Conservation (phyloP, 2,113 vertebrate genomes). For the Solea senegalensis region DNA sequence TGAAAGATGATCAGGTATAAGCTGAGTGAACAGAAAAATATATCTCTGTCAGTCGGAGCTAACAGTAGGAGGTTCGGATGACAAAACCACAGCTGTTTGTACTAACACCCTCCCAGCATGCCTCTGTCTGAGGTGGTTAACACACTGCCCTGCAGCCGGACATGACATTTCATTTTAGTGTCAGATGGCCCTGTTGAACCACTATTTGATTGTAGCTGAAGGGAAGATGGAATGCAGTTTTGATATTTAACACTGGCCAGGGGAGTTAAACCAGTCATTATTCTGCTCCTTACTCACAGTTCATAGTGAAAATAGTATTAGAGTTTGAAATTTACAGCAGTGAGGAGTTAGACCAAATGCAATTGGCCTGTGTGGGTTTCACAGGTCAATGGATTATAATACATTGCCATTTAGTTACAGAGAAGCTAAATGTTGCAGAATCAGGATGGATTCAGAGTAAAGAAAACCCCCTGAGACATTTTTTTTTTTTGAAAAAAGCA, state of each 20-base stretch:
- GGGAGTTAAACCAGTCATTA: conserved; percentile 39
- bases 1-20: conserved; percentile 20
- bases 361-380: conserved; percentile 12
- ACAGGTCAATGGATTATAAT: not conserved
- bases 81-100: conserved; percentile 59
- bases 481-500: not conserved
- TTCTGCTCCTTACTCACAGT: conserved; percentile 30
- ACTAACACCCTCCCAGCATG: conserved; percentile 69
- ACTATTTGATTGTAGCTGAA: conserved; percentile 61
- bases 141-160: conserved; percentile 56
- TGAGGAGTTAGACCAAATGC: conserved; percentile 13
- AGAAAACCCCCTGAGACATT: conserved; percentile 5
- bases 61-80: conserved; percentile 47
- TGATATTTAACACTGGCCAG: conserved; percentile 73
- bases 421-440: conserved; percentile 3
- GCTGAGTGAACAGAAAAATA: conserved; percentile 24
- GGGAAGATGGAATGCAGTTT: conserved; percentile 38
- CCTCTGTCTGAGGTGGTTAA: conserved; percentile 34
- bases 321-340: conserved; percentile 12
- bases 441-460: not conserved
- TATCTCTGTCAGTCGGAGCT: conserved; percentile 20
- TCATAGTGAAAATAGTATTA: conserved; percentile 18
- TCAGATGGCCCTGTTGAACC: conserved; percentile 55
- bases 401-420: not conserved
- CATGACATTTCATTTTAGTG: conserved; percentile 66